Evolutionary conservation across 2,113 vertebrate genomes (phyloP), one percentile per base, ranked within the genome.

Genomic region (Ptychochromis oligacanthus): DNA sequence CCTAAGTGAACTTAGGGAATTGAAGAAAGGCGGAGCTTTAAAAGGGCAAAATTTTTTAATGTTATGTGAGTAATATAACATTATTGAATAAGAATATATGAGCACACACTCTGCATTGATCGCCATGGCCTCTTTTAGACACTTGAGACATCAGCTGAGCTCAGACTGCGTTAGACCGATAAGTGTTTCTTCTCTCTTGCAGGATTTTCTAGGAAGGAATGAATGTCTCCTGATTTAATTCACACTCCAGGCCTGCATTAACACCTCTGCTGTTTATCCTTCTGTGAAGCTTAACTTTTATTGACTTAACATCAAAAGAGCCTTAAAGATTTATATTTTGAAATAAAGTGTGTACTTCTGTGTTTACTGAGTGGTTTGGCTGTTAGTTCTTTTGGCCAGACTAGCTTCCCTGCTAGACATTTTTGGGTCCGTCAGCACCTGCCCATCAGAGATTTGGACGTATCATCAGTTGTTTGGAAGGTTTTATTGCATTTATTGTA

Each of bases 91-190:
- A 17, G 61, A 17, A 74, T 58, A 81, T 43, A 75, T 78, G 9
- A 52, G 58, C 38, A 36, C 31, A 75, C 43, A n/a, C 43, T 13
- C 43, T 4, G 2, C 28, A 52, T 20, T 17, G 17, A 52, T 31
- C 10, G 0, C 28, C 17, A 4, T 1, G 0, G 38, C 34, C 34
- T 65, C 58, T 14, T 55, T 52, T 3, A 17, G n/a, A 31, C 81
- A 38, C 77, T 40, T 14, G 70, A 83, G 81, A 17, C 56, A 43
- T 77, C 26, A 40, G 61, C 56, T 62, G 77, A 62, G 18, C 65
- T 72, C 43, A 5, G 65, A 52, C 65, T 31, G 65, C 22, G 0
- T 52, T 20, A 13, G 65, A 7, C 65, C 6, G 10, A 72, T 31
- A 26, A 67, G 1, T 4, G 43, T 20, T 72, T 52, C 43, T 28